Evolutionary conservation across 2,888 invertebrate genomes (phyloP).

Genomic region (Erebia palarica): DNA sequence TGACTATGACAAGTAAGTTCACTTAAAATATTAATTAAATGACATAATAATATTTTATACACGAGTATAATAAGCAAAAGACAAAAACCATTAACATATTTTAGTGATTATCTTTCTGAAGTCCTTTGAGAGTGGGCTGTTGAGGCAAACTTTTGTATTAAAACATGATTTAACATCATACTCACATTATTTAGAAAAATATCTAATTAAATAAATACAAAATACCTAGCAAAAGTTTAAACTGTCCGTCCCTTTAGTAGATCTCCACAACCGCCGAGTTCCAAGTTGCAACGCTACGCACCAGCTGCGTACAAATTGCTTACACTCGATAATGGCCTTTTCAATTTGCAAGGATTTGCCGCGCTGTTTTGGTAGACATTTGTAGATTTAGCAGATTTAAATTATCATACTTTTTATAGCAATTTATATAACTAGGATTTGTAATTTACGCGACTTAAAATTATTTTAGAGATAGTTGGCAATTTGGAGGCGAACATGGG

Average conservation of each 20-base stretch:
- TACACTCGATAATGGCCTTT: slow-evolving; percentile 78
- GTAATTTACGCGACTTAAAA: neutral
- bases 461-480: neutral
- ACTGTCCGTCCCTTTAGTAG: slow-evolving; percentile 1
- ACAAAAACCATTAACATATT: no score
- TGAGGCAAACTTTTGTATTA: no score
- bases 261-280: slow-evolving; percentile 4
- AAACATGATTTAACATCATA: no score
- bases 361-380: slow-evolving; percentile 49
- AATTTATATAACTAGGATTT: neutral
- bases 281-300: slow-evolving; percentile 53
- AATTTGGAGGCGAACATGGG: neutral
- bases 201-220: no score
- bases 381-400: slow-evolving; percentile 12
- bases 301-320: slow-evolving; percentile 79
- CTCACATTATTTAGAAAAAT: no score
- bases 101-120: no score
- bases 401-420: neutral
- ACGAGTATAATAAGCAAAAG: no score
- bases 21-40: no score
- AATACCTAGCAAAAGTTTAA: neutral
- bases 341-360: slow-evolving; percentile 79
- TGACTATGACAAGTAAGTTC: no score
- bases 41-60: no score
- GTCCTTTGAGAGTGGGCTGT: no score